A percentile compares a stretch with the other conserved stretches of the same genome.
phyloP scores from a whole-genome alignment of 2,113 vertebrate genomes.

The Cryptotis parvus region DNA sequence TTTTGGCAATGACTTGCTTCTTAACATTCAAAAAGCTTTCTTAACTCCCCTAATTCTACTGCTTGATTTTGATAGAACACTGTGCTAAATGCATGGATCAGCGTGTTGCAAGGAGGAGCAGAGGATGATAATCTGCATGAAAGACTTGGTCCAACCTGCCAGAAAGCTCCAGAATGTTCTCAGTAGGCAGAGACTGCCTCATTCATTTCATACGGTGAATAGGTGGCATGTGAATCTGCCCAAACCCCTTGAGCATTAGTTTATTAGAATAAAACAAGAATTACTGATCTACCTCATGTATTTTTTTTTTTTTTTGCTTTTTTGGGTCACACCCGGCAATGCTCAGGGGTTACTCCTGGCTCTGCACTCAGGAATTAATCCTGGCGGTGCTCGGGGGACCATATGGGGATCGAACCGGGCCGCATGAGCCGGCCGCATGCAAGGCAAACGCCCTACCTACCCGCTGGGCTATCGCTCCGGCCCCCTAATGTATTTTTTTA shows the following conservation, averaged over 20 bases:
- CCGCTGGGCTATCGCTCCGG: too few species aligned
- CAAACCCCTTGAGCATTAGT: background rate
- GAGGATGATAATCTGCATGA: background rate
- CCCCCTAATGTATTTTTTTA: too few species aligned
- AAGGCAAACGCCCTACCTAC: too few species aligned
- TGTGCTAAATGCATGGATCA: background rate
- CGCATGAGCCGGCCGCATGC: too few species aligned
- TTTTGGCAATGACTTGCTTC: background rate
- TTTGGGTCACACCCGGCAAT: too few species aligned
- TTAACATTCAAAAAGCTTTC: background rate
- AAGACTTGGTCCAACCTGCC: background rate
- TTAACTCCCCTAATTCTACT: background rate
- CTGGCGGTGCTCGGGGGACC: too few species aligned
- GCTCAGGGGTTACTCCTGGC: too few species aligned
- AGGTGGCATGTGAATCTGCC: background rate
- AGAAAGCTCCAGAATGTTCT: constrained; percentile 9
- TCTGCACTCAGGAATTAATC: too few species aligned
- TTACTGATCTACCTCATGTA: background rate
- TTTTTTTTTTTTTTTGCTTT: too few species aligned
- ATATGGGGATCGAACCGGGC: too few species aligned
- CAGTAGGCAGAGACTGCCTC: background rate
- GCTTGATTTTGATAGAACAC: background rate
- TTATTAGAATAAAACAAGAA: background rate
- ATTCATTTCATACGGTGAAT: background rate
- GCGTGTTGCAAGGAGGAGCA: constrained; percentile 11